These are phyloP conservation scores for Maniola hyperantus DNA, from an alignment of 2,888 invertebrate species.

Conservation along the genomic window DNA sequence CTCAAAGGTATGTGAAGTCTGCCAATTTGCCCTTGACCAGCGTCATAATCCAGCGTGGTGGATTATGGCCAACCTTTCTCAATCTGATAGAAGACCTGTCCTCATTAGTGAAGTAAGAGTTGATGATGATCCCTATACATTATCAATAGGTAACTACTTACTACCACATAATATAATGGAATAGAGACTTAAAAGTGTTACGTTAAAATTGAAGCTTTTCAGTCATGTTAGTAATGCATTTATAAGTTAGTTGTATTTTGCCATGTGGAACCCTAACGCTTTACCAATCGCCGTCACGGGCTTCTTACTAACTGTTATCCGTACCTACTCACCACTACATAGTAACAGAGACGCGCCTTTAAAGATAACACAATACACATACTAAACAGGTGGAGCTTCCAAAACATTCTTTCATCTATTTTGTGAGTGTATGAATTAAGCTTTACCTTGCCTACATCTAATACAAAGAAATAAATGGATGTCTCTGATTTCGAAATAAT, in stretches of 20 bases:
- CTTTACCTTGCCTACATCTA: not conserved
- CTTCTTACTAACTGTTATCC: constrained; percentile 37
- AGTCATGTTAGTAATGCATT: not conserved
- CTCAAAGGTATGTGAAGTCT: too few relatives aligned
- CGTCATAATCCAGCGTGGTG: too few relatives aligned
- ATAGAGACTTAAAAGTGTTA: too few relatives aligned
- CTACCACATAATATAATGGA: not conserved
- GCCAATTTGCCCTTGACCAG: too few relatives aligned
- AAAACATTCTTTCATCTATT: constrained; percentile 4
- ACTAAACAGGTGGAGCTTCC: constrained; percentile 17
- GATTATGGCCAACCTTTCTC: too few relatives aligned
- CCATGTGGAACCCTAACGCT: constrained; percentile 32
- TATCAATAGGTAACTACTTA: too few relatives aligned
- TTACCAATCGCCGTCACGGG: constrained; percentile 27
- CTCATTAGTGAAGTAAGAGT: too few relatives aligned
- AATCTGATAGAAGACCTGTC: too few relatives aligned
- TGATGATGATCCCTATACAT: too few relatives aligned
- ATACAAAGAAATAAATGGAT: not conserved
- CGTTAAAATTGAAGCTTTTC: too few relatives aligned
- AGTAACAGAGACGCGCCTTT: constrained; percentile 24
- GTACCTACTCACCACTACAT: constrained; percentile 36
- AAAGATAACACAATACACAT: constrained; percentile 19
- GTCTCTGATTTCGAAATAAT: too few relatives aligned
- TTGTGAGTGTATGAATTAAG: not conserved
- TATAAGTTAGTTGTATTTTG: not conserved